Percentiles rank a stretch among this genome's conserved stretches.
Conservation (phyloP, 2,113 vertebrate species). For the Ivindomyrus marchei region DNA sequence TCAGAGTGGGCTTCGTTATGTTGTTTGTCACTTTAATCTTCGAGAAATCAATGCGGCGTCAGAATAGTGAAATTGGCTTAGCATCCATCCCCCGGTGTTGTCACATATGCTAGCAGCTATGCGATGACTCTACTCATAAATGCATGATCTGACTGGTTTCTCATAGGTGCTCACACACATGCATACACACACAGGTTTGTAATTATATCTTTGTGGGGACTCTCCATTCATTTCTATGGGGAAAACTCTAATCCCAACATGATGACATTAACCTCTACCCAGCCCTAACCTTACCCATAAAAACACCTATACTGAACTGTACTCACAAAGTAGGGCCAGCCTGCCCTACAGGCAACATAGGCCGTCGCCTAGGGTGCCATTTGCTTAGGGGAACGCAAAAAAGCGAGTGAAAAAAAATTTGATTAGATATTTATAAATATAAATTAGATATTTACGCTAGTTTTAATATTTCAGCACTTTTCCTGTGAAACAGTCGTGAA, state of each 20-base stretch:
- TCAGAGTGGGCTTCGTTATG: neutral
- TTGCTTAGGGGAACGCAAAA: neutral
- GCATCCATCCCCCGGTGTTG: neutral
- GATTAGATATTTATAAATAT: too few species aligned
- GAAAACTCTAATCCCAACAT: too few species aligned
- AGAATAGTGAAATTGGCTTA: neutral
- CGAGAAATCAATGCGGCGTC: neutral
- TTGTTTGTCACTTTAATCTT: slow-evolving; percentile 6
- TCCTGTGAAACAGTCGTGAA: neutral
- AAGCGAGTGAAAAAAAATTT: neutral
- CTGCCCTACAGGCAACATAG: neutral
- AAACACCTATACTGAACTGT: neutral
- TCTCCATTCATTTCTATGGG: too few species aligned
- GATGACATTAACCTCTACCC: too few species aligned
- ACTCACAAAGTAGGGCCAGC: neutral
- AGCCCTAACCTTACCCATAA: too few species aligned
- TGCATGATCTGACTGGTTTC: neutral
- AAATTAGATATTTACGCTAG: neutral
- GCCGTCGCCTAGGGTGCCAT: neutral
- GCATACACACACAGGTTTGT: neutral
- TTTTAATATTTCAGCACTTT: neutral
- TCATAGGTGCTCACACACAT: neutral
- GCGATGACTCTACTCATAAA: neutral
- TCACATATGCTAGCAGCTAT: neutral
- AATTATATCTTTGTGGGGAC: too few species aligned